A percentile compares a stretch with the other conserved stretches of the same genome.
Conservation (phyloP, 2,888 invertebrate species). For the Drosophila quinaria region DNA sequence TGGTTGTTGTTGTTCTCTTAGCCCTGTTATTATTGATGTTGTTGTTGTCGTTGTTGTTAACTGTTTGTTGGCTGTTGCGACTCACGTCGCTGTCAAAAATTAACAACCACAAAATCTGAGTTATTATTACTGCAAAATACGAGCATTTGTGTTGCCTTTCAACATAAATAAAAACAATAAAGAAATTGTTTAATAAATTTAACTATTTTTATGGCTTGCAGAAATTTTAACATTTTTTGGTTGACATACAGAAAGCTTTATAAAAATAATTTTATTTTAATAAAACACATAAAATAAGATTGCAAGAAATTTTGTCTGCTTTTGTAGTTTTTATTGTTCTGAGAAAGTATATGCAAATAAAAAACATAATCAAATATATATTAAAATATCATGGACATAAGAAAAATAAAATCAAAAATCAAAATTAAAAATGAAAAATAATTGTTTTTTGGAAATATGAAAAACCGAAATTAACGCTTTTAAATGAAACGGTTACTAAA, state of each 20-base stretch:
- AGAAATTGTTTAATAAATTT: conserved; percentile 34
- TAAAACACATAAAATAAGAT: neutral
- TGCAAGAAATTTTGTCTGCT: too few relatives aligned
- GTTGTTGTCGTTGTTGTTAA: conserved; percentile 32
- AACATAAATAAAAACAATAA: conserved; percentile 4
- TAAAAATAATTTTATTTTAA: neutral
- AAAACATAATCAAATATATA: neutral
- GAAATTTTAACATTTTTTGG: neutral
- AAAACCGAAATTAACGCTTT: too few relatives aligned
- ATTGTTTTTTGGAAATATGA: too few relatives aligned
- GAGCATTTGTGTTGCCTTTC: conserved; percentile 45
- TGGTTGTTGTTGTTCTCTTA: conserved; percentile 32
- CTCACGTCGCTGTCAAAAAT: conserved; percentile 73
- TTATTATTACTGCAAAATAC: conserved; percentile 68
- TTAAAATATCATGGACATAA: neutral
- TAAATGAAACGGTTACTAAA: too few relatives aligned
- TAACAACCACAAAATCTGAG: conserved; percentile 77
- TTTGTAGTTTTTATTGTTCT: too few relatives aligned
- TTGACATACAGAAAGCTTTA: neutral
- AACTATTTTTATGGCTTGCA: conserved; percentile 9
- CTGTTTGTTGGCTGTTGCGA: conserved; percentile 63
- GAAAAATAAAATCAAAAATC: too few relatives aligned
- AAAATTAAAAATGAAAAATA: too few relatives aligned
- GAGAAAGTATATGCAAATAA: neutral
- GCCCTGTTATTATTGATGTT: conserved; percentile 25